These are phyloP conservation scores for Falco naumanni DNA, from an alignment of 2,797 vertebrate species.

Conservation along the genomic window DNA sequence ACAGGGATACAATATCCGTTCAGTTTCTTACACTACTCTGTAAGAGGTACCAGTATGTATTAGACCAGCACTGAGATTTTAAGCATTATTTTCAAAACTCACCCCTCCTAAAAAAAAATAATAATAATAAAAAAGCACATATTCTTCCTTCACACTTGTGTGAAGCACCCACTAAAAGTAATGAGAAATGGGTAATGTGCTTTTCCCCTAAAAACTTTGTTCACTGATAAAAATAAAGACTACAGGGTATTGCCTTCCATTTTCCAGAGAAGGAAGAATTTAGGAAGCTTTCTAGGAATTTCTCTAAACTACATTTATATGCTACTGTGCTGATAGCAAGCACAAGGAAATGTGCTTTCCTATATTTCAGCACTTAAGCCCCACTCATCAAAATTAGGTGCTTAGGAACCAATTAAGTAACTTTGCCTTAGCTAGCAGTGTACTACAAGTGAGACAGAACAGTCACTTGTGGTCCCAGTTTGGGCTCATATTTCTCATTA, in stretches of 20 bases:
- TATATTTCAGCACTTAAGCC: not conserved
- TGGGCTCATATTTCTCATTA: slow-evolving; percentile 47
- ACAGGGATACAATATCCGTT: not conserved
- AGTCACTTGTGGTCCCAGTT: slow-evolving; percentile 15
- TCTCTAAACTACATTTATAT: slow-evolving; percentile 5
- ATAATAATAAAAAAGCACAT: not conserved
- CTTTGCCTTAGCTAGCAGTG: slow-evolving; percentile 12
- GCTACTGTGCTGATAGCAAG: not conserved
- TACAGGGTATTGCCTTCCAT: not conserved
- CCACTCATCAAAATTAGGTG: slow-evolving; percentile 53
- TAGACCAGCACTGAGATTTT: not conserved
- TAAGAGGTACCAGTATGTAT: not conserved
- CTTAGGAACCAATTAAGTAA: slow-evolving; percentile 69
- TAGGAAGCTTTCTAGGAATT: slow-evolving; percentile 22
- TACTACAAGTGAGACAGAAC: not conserved
- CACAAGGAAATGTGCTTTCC: slow-evolving; percentile 1
- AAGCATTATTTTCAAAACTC: not conserved
- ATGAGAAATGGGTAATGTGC: not conserved
- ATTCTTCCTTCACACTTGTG: not conserved
- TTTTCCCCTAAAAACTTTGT: not conserved
- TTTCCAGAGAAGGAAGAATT: not conserved
- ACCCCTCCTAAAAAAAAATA: accelerated
- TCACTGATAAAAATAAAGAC: not conserved
- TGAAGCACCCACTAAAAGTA: not conserved
- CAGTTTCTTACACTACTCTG: not conserved